Conservation (phyloP, 2,797 vertebrate genomes). For the Neosalanx taihuensis region DNA sequence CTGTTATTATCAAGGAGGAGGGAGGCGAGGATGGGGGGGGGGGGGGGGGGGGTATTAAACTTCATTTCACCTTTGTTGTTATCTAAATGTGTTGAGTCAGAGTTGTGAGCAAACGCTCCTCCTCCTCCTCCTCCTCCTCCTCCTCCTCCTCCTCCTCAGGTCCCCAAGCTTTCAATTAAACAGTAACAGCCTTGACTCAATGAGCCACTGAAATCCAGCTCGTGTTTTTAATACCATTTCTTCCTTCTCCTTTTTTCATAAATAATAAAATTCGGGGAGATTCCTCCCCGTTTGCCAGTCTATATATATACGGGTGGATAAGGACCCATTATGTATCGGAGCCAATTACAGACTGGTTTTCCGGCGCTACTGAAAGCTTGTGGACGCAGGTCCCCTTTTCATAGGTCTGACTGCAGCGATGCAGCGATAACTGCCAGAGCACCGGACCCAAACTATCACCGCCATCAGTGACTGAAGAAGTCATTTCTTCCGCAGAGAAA, state of each 20-base stretch:
- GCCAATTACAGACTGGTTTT: background rate
- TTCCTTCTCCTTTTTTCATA: too few species aligned
- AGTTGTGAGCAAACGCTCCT: background rate
- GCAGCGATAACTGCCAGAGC: constrained; percentile 6
- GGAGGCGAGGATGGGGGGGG: too few species aligned
- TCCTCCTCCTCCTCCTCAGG: background rate
- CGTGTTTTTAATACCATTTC: constrained; percentile 1
- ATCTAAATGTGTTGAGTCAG: constrained; percentile 2
- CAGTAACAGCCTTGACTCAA: background rate
- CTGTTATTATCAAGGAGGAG: background rate
- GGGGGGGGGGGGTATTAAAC: background rate
- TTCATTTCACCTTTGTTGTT: background rate
- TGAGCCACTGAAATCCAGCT: constrained; percentile 7
- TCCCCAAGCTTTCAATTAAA: background rate
- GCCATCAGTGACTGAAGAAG: background rate
- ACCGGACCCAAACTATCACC: background rate
- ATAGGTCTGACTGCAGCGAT: background rate
- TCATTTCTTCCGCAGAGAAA: constrained; percentile 4
- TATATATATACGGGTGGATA: background rate
- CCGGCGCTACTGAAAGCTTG: background rate
- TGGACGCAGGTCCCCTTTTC: background rate
- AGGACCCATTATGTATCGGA: background rate
- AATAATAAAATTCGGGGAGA: constrained; percentile 5
- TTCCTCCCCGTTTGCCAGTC: background rate
- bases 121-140: background rate